These are phyloP conservation scores for Phasianus colchicus DNA, from an alignment of 2,113 vertebrate species.

Conservation along the genomic window DNA sequence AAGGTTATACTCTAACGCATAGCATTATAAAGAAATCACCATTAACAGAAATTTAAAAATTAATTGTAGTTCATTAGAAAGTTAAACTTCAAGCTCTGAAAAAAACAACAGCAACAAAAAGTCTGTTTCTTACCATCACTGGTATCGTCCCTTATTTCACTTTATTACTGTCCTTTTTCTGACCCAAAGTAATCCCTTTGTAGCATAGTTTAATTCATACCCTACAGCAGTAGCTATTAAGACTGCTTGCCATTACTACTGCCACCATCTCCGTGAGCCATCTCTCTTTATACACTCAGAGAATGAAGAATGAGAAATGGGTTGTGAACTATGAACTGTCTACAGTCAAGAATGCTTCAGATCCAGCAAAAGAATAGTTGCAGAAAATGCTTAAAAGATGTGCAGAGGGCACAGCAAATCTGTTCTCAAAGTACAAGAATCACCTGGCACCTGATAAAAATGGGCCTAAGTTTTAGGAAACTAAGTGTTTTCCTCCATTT, in stretches of 20 bases:
- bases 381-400: background rate
- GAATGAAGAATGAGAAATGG: rapidly evolving
- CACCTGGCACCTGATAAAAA: background rate
- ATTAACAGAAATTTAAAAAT: background rate
- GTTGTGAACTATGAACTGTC: rapidly evolving
- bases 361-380: background rate
- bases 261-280: background rate
- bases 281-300: background rate
- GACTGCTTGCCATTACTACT: background rate
- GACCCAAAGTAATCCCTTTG: background rate
- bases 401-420: background rate
- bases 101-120: background rate
- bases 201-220: background rate
- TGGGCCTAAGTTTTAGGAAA: background rate
- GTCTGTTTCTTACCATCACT: background rate
- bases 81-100: background rate
- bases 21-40: background rate
- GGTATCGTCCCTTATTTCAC: background rate
- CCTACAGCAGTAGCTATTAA: background rate
- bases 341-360: background rate
- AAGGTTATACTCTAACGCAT: background rate
- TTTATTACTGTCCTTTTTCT: background rate
- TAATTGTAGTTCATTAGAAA: background rate
- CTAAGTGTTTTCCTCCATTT: background rate
- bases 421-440: background rate